Evolutionary conservation across 2,888 invertebrate genomes (phyloP).

Genomic region (Chaetoderma sp.): DNA sequence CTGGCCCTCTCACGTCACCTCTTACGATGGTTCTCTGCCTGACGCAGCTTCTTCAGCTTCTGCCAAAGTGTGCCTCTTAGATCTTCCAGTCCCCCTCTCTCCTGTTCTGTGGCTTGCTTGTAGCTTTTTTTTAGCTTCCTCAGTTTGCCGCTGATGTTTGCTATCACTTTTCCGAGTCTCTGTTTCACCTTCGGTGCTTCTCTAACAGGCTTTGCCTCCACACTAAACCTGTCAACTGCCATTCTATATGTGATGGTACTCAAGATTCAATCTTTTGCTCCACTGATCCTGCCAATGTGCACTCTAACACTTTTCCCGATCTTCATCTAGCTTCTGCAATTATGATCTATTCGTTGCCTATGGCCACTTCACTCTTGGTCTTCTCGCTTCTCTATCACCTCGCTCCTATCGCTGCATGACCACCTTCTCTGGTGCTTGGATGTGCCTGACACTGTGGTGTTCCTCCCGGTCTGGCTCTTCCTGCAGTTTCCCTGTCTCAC

Average conservation of each 20-base stretch:
- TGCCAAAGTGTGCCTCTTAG: background rate
- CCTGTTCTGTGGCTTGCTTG: background rate
- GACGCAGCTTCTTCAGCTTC: background rate
- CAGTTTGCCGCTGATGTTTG: background rate
- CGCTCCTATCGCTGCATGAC: background rate
- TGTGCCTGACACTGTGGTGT: constrained; percentile 22
- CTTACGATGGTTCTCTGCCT: background rate
- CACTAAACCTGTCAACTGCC: background rate
- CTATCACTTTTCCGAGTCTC: constrained; percentile 13
- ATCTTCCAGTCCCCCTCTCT: background rate
- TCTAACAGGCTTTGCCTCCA: background rate
- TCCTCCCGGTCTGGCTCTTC: constrained; percentile 18
- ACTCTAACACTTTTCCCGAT: background rate
- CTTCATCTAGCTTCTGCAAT: constrained; percentile 11
- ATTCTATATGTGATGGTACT: constrained; percentile 17
- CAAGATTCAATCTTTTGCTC: constrained; percentile 19
- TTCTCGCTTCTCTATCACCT: background rate
- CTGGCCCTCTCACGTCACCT: background rate
- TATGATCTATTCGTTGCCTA: background rate
- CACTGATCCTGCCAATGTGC: background rate
- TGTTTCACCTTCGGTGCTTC: constrained; percentile 15
- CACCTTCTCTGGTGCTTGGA: constrained; percentile 15
- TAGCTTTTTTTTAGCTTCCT: background rate
- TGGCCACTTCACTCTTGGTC: background rate
- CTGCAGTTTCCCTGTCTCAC: no score